Base-by-base conservation (phyloP, 2,888 invertebrate species). In the Hoplodrina ambigua region DNA sequence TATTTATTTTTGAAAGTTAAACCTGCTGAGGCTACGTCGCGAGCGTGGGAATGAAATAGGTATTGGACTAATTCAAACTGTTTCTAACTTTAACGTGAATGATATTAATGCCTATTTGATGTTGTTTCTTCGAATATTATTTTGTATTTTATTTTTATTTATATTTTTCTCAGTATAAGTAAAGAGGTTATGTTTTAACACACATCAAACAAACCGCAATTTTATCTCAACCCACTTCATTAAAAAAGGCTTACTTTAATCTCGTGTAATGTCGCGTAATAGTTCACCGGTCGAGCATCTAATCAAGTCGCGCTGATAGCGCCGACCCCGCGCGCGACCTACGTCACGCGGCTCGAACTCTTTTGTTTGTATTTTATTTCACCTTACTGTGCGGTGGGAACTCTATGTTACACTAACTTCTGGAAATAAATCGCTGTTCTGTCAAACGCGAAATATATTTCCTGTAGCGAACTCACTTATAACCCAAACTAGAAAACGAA, bases 271-370 rank as follows among this genome's bases (percentile, higher is more conserved):
- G 75, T 60, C 46, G 49, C 54, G 61, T 53, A 33, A 68, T 54
- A 67, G 63, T 57, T 57, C 37, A 19, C 46, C 49, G 50, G 46
- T 46, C 37, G 37, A 55, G 62, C 56, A 72, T 70, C 70, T 80
- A 73, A 82, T 83, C 81, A 83, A 75, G 71, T 71, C 64, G 41
- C 20, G 37, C 69, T 71, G 82, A 82, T 82, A 83, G 81, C 65
- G 81, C 74, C 78, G 53, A 72, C 83, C 83, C 61, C 57, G 61
- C 83, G 78, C 83, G 69, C 71, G 71, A 72, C 78, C 75, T 72
- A 46, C 68, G 68, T 82, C 77, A 80, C 78, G 58, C 63, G 41
- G 61, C 59, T 53, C 58, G 46, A 30, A 60, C 64, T 68, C 57
- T 66, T 61, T 56, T 55, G 61, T 74, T 74, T 79, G 64, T 69